Base-by-base conservation (phyloP, 2,888 invertebrate genomes). In the Drosophila longiperda region DNA sequence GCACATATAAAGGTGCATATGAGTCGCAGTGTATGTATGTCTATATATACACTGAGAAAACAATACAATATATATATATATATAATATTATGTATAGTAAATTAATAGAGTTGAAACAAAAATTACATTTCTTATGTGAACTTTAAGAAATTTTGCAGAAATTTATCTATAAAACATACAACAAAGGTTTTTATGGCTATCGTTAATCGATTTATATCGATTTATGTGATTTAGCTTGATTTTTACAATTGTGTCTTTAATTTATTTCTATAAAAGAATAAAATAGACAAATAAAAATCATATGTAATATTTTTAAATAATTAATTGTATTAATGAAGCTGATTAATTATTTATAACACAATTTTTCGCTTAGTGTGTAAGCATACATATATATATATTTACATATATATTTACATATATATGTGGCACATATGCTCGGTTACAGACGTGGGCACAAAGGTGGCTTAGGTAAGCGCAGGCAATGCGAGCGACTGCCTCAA, bases 401-500 rank as follows among this genome's bases (percentile, higher is more conserved):
- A 26, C 26, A 26, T 26, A 17, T 15, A 11, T 8, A 48, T 48
- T 11, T 34, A 53, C 34, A 36, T 49, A 15, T n/a, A 17, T 15
- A 11, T 29, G 33, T 17, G 45, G 40, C 7, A 9, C 34, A 8
- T n/a, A 11, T 29, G 11, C 50, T 26, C n/a, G 50, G 50, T 17
- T 26, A 29, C n/a, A 29, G 33, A 60, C 53, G 55, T 29, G 64
- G 48, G 63, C 58, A 74, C 48, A 77, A 80, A 80, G 80, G 79
- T 80, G 79, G 79, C 79, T 79, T 79, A 79, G 80, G 79, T 79
- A 79, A 73, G 20, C 26, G 38, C 8, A 40, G 55, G 55, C 55
- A 50, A 17, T 55, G 57, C 58, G 1, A 34, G 64, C 48, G 63
- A 66, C 75, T 73, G 57, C 63, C 68, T 83, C 83, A 85, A 85